A percentile compares a stretch with the other conserved stretches of the same genome.
These are phyloP conservation scores for Gymnocypris eckloni DNA, from an alignment of 2,797 vertebrate species.

Conservation along the genomic window DNA sequence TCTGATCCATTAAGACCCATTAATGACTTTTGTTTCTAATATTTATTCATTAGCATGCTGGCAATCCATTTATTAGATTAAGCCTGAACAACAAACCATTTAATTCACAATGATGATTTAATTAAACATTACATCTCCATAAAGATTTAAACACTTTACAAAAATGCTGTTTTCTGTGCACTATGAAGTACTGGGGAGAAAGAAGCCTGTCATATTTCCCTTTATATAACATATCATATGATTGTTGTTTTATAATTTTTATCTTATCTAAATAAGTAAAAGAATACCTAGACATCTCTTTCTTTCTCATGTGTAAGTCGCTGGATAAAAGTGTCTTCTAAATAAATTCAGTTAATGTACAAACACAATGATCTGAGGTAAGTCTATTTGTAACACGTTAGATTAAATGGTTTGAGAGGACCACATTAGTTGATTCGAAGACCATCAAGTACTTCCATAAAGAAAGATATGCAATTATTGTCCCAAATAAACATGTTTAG, in stretches of 20 bases:
- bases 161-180: not conserved
- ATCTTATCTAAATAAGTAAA: not conserved
- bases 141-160: not conserved
- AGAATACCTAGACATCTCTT: not conserved
- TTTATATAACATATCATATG: not conserved
- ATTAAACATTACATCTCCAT: not conserved
- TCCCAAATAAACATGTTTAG: not conserved
- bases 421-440: not conserved
- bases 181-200: not conserved
- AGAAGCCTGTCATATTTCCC: not conserved
- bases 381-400: not conserved
- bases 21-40: not conserved
- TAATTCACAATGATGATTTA: not conserved
- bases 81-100: not conserved
- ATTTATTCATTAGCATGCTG: not conserved
- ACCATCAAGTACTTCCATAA: not conserved
- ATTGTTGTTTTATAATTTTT: not conserved
- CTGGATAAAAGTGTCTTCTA: not conserved
- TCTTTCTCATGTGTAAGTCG: not conserved
- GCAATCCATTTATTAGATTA: conserved; percentile 4
- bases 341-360: not conserved
- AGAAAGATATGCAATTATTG: not conserved
- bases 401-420: not conserved
- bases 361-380: not conserved
- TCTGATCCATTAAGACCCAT: conserved; percentile 7